phyloP scores from a whole-genome alignment of 30 jellyfish, hydroid and myxozoan genomes.

The Nemopilema nomurai region DNA sequence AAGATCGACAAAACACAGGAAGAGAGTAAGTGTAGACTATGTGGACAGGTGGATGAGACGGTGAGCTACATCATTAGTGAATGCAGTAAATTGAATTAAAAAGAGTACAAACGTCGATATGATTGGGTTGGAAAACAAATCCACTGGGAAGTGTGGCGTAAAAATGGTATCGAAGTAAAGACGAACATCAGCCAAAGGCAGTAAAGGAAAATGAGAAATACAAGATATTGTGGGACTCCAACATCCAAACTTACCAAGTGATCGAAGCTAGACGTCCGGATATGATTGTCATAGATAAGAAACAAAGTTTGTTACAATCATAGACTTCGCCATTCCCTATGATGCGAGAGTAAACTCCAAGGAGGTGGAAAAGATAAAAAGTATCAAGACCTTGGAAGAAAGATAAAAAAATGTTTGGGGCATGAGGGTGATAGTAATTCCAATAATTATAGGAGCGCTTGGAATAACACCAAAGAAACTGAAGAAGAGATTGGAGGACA shows the following conservation, averaged over 20 bases:
- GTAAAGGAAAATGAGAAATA: constrained; percentile 1
- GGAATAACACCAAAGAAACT: constrained; percentile 16
- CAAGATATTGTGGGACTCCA: constrained; percentile 11
- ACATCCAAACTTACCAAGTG: constrained; percentile 16
- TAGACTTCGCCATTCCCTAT: constrained; percentile 18
- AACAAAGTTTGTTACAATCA: constrained; percentile 5
- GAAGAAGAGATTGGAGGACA: constrained; percentile 7
- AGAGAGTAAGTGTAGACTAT: too few species aligned
- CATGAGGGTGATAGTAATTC: constrained; percentile 13
- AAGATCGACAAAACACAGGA: neutral
- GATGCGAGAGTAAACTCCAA: constrained; percentile 13
- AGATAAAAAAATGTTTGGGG: constrained; percentile 27
- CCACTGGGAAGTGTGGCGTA: neutral
- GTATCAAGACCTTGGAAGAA: neutral
- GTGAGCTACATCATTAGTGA: too few species aligned
- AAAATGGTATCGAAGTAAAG: too few species aligned
- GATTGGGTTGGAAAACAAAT: neutral
- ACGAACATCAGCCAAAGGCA: constrained; percentile 16
- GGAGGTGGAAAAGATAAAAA: constrained; percentile 25
- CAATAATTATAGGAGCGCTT: constrained; percentile 22
- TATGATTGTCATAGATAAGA: constrained; percentile 18
- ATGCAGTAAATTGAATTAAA: too few species aligned
- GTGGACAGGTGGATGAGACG: too few species aligned
- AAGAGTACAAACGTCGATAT: too few species aligned
- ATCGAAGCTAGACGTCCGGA: constrained; percentile 41